These are phyloP conservation scores for Autographa pulchrina DNA, from an alignment of 2,888 invertebrate genomes.

Conservation along the genomic window DNA sequence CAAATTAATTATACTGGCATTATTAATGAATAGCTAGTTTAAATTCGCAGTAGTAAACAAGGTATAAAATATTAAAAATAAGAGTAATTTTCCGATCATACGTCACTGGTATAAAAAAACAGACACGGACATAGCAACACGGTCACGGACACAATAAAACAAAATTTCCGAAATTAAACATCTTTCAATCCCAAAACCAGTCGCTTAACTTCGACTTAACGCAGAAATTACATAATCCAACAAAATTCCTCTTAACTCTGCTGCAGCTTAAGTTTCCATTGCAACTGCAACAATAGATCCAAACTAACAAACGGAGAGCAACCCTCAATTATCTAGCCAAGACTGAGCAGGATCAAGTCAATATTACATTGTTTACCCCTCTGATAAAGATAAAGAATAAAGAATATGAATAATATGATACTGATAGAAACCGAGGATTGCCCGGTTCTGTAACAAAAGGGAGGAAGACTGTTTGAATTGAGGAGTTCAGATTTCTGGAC, in stretches of 20 bases:
- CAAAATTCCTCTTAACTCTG: not conserved
- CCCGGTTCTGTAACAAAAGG: not conserved
- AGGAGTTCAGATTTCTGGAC: slow-evolving; percentile 1
- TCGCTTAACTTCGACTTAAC: not conserved
- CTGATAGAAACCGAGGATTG: not conserved
- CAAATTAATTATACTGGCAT: too few species aligned
- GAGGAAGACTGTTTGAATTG: not conserved
- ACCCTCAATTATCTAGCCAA: not conserved
- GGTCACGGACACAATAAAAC: too few species aligned
- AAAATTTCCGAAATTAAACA: not conserved
- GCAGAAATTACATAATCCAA: not conserved
- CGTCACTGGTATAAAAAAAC: too few species aligned
- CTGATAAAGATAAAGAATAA: too few species aligned
- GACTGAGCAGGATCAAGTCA: not conserved
- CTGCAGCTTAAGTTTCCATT: slow-evolving; percentile 3
- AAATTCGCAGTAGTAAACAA: too few species aligned
- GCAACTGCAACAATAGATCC: slow-evolving; percentile 1
- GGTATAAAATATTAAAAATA: too few species aligned
- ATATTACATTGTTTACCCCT: not conserved
- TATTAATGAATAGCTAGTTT: too few species aligned
- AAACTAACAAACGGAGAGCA: not conserved
- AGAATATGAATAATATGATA: too few species aligned
- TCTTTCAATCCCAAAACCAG: not conserved
- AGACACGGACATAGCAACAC: too few species aligned
- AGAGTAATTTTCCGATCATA: too few species aligned